phyloP scores from a whole-genome alignment of 1,140 invertebrate genomes.

The Steinernema feltiae region DNA sequence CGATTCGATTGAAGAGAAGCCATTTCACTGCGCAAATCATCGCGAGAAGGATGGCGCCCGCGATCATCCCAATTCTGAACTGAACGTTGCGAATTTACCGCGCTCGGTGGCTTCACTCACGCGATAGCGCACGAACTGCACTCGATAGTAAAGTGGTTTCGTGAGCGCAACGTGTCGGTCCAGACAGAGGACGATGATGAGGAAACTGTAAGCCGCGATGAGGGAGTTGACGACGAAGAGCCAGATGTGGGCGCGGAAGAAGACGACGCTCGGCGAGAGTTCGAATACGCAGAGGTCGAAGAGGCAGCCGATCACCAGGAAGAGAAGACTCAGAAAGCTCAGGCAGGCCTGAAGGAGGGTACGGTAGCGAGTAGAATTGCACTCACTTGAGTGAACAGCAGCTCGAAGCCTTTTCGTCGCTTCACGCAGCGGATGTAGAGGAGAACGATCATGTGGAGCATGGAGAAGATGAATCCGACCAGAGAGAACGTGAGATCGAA shows the following conservation, averaged over 20 bases:
- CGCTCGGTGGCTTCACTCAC: not conserved
- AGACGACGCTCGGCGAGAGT: not conserved
- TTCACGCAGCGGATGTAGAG: not conserved
- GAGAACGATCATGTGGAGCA: not conserved
- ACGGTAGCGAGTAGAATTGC: not conserved
- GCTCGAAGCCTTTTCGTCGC: not conserved
- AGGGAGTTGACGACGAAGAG: not conserved
- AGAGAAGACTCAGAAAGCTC: not conserved
- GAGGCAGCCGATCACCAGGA: conserved; percentile 6
- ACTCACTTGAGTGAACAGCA: not conserved
- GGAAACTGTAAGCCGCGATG: conserved; percentile 4
- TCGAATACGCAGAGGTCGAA: not conserved
- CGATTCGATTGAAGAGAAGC: not conserved
- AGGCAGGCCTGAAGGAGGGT: conserved; percentile 4
- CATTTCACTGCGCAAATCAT: not conserved
- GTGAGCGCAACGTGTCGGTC: not conserved
- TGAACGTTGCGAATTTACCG: not conserved
- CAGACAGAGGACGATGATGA: conserved; percentile 4
- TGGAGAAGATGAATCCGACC: not conserved
- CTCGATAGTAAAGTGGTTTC: not conserved
- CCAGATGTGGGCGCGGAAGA: conserved; percentile 1
- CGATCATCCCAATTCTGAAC: not conserved
- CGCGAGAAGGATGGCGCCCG: not conserved
- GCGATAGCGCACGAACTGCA: not conserved
- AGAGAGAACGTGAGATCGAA: not conserved